Base-by-base conservation (phyloP, 2,113 vertebrate genomes). In the Gymnogyps californianus region DNA sequence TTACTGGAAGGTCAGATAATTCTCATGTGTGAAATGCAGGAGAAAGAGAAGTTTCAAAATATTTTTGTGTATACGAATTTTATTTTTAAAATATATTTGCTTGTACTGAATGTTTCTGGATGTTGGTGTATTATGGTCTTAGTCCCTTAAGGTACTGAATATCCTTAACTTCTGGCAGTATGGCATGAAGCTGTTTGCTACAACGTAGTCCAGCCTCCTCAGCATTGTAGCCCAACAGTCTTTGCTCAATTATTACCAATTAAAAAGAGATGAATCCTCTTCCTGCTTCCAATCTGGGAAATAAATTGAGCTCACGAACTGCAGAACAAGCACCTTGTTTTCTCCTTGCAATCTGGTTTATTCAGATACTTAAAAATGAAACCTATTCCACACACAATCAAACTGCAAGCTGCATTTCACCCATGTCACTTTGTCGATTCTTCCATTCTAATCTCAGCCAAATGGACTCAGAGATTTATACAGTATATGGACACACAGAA, bases 351-450 rank as follows among this genome's bases (percentile, higher is more conserved):
- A 44, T 78, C 64, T 66, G 29, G 29, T 64, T 93, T 94, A 86
- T 87, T 90, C 59, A 93, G 71, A 83, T 92, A 61, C 54, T 93
- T 94, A 62, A 93, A 96, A 96, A 88, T 77, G 42, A 88, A 89
- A 71, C 26, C 80, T 91, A 31, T 88, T 92, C 58, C n/a, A 44
- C 44, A 77, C 29, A 90, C 46, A 94, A 26, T 90, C 93, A 83
- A 90, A 92, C 46, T 55, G 51, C n/a, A 78, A 92, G 69, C 71
- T 67, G 77, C 92, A 93, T 95, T 96, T 97, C 90, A 96, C 32
- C 34, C 29, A 4, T 64, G 83, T 83, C 90, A 95, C 52, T 93
- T 97, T 87, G 83, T 93, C 42, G 31, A 87, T 94, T 90, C 86
- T 89, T 67, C 79, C 47, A 32, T 96, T 96, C 85, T 92, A 92